Conservation (phyloP, 2,888 invertebrate genomes). For the Seira sanloemensis region DNA sequence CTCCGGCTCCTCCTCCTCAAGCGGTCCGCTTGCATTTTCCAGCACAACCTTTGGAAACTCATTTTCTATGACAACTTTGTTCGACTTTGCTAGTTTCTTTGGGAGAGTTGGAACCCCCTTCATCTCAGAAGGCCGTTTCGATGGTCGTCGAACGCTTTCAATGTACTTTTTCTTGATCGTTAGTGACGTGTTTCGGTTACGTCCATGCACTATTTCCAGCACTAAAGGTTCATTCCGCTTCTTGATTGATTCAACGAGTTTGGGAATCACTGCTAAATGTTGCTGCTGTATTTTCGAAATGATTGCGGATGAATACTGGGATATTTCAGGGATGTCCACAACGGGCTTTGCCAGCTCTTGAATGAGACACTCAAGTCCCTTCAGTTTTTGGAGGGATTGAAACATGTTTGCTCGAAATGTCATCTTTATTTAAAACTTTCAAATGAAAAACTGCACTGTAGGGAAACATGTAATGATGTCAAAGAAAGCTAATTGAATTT, state of each 20-base stretch:
- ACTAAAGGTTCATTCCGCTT: conserved; percentile 31
- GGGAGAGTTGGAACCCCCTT: background rate
- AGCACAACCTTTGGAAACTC: background rate
- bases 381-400: background rate
- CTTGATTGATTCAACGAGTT: background rate
- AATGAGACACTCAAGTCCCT: conserved; percentile 5
- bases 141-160: background rate
- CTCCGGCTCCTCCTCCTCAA: background rate
- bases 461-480: no score
- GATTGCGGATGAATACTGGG: background rate
- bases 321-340: conserved; percentile 25
- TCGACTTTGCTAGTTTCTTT: background rate
- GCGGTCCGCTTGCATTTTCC: background rate
- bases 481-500: no score
- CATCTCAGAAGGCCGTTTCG: background rate
- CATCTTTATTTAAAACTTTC: background rate
- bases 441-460: background rate
- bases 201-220: conserved; percentile 36
- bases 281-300: conserved; percentile 20
- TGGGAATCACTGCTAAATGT: conserved; percentile 15
- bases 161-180: background rate
- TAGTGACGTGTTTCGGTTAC: no score
- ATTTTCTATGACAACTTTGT: background rate
- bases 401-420: background rate
- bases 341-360: conserved; percentile 30